phyloP scores from a whole-genome alignment of 2,113 vertebrate genomes.

The Malurus elegans region DNA sequence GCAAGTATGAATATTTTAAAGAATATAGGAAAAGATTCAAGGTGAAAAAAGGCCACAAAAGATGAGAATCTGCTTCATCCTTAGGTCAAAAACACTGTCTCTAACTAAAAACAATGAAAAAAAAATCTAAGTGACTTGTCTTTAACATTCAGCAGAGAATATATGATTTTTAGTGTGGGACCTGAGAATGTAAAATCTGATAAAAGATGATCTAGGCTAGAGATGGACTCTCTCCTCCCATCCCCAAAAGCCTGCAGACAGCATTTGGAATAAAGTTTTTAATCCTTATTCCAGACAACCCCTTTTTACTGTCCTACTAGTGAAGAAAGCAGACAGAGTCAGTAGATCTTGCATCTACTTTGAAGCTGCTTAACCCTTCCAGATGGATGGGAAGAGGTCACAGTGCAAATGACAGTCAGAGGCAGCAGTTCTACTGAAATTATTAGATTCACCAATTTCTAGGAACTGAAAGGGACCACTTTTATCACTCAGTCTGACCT shows the following conservation, averaged over 20 bases:
- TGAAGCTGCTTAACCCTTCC: not conserved
- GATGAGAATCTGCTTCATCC: conserved; percentile 25
- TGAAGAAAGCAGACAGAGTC: not conserved
- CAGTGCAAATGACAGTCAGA: not conserved
- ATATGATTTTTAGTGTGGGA: not conserved
- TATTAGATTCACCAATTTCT: not conserved
- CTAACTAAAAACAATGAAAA: conserved; percentile 33
- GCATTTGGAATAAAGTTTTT: not conserved
- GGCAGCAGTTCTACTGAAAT: not conserved
- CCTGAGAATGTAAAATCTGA: not conserved
- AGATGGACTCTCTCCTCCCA: not conserved
- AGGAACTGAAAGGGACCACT: not conserved
- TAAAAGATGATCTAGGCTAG: not conserved
- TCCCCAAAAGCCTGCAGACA: not conserved
- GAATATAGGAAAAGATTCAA: not conserved
- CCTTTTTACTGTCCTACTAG: not conserved
- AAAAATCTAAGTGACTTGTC: not conserved
- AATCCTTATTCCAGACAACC: not conserved
- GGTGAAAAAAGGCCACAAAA: conserved; percentile 23
- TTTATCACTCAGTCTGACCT: not conserved
- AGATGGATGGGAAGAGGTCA: not conserved
- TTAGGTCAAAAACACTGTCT: conserved; percentile 18
- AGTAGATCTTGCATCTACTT: not conserved
- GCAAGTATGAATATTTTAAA: conserved; percentile 46
- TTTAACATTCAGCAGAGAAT: not conserved